A percentile compares a stretch with the other conserved stretches of the same genome.
Evolutionary conservation across 92 coral and sea anemone genomes (phyloP).

Genomic region (Hydrozoanthus gracilis): DNA sequence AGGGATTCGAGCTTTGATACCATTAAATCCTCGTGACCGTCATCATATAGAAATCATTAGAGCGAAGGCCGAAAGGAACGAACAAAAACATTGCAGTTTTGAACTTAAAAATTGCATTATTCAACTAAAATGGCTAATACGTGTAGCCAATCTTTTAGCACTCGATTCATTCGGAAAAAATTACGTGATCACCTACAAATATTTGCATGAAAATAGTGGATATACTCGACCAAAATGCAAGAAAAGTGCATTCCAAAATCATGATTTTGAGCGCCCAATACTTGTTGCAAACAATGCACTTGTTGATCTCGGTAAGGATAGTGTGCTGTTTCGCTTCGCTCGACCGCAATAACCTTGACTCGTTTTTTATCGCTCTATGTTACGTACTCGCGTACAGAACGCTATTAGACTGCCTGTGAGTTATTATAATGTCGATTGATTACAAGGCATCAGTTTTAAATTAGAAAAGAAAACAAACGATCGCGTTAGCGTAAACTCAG

Average conservation of each 20-base stretch:
- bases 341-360: not conserved
- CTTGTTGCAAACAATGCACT: not conserved
- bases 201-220: not conserved
- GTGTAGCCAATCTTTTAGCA: no score
- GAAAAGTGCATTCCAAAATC: no score
- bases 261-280: no score
- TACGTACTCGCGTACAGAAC: not conserved
- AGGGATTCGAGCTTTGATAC: no score
- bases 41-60: no score
- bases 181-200: not conserved
- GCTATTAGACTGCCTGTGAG: not conserved
- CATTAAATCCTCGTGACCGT: no score
- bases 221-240: not conserved
- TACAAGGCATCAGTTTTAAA: not conserved
- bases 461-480: slow-evolving; percentile 3
- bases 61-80: no score
- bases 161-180: no score
- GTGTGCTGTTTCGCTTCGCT: not conserved
- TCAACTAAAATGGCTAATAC: no score
- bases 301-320: not conserved
- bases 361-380: not conserved
- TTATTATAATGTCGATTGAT: not conserved
- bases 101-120: no score
- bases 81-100: no score
- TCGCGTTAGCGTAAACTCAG: no score